phyloP scores from a whole-genome alignment of 37 sponge, comb jelly and placozoan species.

The Axinella damicornis region DNA sequence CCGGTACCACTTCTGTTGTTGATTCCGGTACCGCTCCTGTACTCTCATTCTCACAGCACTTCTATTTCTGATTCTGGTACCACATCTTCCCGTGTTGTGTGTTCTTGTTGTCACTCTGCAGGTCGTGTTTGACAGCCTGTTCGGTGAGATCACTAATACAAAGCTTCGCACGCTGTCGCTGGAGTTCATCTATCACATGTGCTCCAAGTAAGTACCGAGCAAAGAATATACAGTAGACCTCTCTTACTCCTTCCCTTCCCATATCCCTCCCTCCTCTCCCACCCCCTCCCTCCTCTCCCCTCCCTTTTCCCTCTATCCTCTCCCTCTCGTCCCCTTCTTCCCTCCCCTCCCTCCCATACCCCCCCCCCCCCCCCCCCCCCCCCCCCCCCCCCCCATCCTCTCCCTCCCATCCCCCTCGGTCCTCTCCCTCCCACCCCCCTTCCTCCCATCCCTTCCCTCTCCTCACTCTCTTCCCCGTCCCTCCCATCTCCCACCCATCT shows the following conservation, averaged over 20 bases:
- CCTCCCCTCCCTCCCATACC: no score
- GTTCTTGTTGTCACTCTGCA: constrained; percentile 2
- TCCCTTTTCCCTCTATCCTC: neutral
- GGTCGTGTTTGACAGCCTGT: constrained; percentile 78
- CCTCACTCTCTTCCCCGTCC: no score
- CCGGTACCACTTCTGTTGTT: no score
- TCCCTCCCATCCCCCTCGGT: neutral
- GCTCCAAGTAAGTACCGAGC: constrained; percentile 16
- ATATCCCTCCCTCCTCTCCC: no score
- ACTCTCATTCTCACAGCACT: no score
- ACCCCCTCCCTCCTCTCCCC: no score
- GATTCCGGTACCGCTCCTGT: no score
- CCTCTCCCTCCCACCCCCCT: neutral
- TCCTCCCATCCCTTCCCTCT: neutral
- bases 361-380: no score
- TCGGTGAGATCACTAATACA: constrained; percentile 53
- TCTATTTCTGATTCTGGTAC: no score
- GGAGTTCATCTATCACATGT: constrained; percentile 62
- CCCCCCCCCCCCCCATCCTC: neutral
- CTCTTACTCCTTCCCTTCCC: neutral
- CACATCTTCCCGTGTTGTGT: no score
- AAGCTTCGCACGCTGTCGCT: constrained; percentile 36
- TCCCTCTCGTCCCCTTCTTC: neutral
- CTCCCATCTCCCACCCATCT: no score
- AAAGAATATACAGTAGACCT: no score